Conservation (phyloP, 2,888 invertebrate species). For the Alitta virens region DNA sequence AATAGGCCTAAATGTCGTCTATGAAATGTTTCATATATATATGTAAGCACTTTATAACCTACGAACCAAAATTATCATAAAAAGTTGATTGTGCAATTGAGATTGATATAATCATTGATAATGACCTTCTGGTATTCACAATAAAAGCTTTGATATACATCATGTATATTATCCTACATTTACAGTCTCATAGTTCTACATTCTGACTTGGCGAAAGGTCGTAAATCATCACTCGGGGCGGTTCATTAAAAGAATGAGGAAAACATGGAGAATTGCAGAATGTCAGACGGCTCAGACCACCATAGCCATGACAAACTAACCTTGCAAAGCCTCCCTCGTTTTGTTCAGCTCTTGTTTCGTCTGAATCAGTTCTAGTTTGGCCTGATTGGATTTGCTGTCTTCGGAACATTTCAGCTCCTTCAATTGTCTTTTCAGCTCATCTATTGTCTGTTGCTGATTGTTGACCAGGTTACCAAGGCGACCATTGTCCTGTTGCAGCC, state of each 20-base stretch:
- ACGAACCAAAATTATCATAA: no score
- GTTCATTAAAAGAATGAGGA: not conserved
- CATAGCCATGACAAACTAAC: conserved; percentile 43
- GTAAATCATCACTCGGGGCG: no score
- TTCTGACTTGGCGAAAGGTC: no score
- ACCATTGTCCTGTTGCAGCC: conserved; percentile 44
- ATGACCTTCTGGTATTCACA: no score
- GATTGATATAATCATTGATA: no score
- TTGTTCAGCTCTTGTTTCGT: conserved; percentile 68
- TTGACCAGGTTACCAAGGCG: conserved; percentile 48
- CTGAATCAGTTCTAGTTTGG: conserved; percentile 63
- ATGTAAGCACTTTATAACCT: no score
- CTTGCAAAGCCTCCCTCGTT: conserved; percentile 74
- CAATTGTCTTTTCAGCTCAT: conserved; percentile 61
- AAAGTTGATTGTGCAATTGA: no score
- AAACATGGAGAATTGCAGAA: not conserved
- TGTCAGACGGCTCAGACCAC: not conserved
- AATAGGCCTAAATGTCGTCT: no score
- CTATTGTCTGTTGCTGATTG: conserved; percentile 46
- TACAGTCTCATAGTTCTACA: no score
- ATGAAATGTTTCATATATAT: no score
- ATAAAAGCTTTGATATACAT: no score
- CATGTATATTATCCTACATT: no score
- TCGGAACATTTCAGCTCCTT: conserved; percentile 5
- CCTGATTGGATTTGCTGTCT: conserved; percentile 26